Conservation (phyloP, 2,888 invertebrate genomes). For the Cryptus armator region DNA sequence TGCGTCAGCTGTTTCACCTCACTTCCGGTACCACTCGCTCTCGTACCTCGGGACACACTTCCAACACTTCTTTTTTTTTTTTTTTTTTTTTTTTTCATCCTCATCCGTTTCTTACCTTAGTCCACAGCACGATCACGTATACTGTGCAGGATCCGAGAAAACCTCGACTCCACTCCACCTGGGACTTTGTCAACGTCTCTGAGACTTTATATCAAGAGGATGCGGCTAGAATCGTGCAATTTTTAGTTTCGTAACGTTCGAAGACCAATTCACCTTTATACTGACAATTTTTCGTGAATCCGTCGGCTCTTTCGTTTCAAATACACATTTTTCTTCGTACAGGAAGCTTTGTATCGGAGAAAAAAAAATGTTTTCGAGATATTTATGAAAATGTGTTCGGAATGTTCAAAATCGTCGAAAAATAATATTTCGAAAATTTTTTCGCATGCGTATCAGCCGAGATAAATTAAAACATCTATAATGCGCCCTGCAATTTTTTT, state of each 20-base stretch:
- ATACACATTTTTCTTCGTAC: not conserved
- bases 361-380: too few relatives aligned
- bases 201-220: constrained; percentile 14
- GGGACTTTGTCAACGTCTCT: constrained; percentile 50
- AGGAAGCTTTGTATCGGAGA: too few relatives aligned
- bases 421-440: too few relatives aligned
- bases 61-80: constrained; percentile 13
- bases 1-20: constrained; percentile 67
- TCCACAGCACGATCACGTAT: constrained; percentile 48
- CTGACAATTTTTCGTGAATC: not conserved
- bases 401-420: too few relatives aligned
- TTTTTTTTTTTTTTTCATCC: constrained; percentile 29
- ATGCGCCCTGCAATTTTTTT: too few relatives aligned
- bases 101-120: constrained; percentile 53
- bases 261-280: not conserved
- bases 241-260: not conserved
- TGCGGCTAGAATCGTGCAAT: not conserved
- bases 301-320: not conserved
- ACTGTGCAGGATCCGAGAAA: constrained; percentile 33
- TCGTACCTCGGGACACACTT: not conserved
- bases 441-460: too few relatives aligned
- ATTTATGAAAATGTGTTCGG: too few relatives aligned
- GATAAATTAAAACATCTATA: too few relatives aligned
- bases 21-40: constrained; percentile 48
- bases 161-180: constrained; percentile 19